phyloP scores from a whole-genome alignment of 1,140 invertebrate genomes.

The Antheraea mylitta region DNA sequence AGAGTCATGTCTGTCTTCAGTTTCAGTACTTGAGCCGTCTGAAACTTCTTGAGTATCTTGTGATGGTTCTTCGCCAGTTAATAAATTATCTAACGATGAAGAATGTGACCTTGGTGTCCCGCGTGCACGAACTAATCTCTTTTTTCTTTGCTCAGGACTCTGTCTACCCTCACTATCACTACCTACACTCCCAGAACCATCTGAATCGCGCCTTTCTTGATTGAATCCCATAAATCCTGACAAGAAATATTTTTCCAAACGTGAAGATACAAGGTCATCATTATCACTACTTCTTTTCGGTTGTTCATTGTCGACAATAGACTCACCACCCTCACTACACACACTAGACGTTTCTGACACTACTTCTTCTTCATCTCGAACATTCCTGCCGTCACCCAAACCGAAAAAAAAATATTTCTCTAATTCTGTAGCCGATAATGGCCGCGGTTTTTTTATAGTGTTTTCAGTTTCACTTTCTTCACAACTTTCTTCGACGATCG shows the following conservation, averaged over 20 bases:
- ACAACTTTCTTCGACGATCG: constrained; percentile 95
- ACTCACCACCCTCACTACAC: constrained; percentile 90
- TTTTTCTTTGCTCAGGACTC: constrained; percentile 91
- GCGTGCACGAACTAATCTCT: constrained; percentile 87
- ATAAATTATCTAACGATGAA: constrained; percentile 87
- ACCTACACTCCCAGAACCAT: constrained; percentile 90
- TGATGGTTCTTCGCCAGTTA: constrained; percentile 80
- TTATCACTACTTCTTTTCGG: constrained; percentile 78
- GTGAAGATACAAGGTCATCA: constrained; percentile 89
- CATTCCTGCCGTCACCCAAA: constrained; percentile 84
- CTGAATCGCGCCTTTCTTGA: constrained; percentile 85
- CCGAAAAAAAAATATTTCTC: constrained; percentile 96
- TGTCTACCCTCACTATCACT: constrained; percentile 92
- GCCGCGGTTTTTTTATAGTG: constrained; percentile 80
- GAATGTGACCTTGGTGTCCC: constrained; percentile 90
- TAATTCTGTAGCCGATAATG: constrained; percentile 88
- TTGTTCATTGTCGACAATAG: constrained; percentile 79
- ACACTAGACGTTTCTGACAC: constrained; percentile 93
- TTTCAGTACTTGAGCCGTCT: constrained; percentile 87
- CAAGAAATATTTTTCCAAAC: constrained; percentile 94
- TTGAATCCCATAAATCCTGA: constrained; percentile 91
- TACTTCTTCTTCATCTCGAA: constrained; percentile 83
- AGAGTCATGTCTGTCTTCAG: constrained; percentile 87
- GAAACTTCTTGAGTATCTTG: constrained; percentile 79
- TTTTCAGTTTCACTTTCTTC: constrained; percentile 92